Conservation (phyloP, 64 coral and sea anemone species). For the Montipora sp. region DNA sequence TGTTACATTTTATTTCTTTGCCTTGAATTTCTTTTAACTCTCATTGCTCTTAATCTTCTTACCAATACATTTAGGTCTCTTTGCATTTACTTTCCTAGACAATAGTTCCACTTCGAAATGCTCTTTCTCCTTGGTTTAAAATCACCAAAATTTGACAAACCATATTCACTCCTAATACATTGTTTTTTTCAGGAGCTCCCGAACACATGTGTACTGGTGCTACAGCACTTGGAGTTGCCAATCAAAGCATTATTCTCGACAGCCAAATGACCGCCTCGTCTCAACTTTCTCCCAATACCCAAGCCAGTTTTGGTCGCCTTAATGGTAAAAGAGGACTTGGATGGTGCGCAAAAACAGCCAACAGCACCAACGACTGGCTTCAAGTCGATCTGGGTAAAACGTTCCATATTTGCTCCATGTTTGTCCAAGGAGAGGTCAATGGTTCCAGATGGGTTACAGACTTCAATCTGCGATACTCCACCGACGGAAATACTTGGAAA, state of each 20-base stretch:
- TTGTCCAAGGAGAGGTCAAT: constrained; percentile 6
- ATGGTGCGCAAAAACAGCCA: background rate
- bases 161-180: background rate
- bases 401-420: constrained; percentile 17
- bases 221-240: background rate
- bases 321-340: background rate
- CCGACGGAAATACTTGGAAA: background rate
- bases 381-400: constrained; percentile 36
- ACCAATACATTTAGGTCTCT: too few relatives aligned
- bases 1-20: too few relatives aligned
- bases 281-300: background rate
- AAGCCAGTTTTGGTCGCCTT: constrained; percentile 26
- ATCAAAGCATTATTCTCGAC: constrained; percentile 4
- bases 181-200: background rate
- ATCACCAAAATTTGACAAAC: too few relatives aligned
- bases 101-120: too few relatives aligned
- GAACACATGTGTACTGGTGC: background rate
- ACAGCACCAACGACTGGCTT: background rate
- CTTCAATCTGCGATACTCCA: constrained; percentile 8
- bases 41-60: too few relatives aligned
- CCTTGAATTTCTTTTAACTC: too few relatives aligned
- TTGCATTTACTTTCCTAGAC: too few relatives aligned
- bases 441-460: background rate
- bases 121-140: too few relatives aligned
- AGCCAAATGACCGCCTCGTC: constrained; percentile 17